These are phyloP conservation scores for Panzeria rudis DNA, from an alignment of 2,888 invertebrate species.

Conservation along the genomic window DNA sequence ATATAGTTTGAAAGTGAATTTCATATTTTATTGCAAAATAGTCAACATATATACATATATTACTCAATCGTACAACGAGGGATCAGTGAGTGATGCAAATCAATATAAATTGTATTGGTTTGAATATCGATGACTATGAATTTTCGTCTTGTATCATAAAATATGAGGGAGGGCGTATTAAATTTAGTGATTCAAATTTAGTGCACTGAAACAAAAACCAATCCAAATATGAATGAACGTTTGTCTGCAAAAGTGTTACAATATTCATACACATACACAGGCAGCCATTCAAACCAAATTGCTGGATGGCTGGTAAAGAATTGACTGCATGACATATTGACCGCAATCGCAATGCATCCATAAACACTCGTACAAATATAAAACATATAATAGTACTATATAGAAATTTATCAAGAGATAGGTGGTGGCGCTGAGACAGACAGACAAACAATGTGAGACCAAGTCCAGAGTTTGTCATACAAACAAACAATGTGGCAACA, in stretches of 20 bases:
- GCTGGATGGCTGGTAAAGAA: constrained; percentile 15
- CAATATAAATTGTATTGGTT: constrained; percentile 52
- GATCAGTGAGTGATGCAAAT: constrained; percentile 8
- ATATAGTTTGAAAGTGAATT: no score
- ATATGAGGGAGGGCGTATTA: constrained; percentile 2
- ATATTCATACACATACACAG: constrained; percentile 23
- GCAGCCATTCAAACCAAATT: constrained; percentile 29
- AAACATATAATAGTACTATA: not conserved
- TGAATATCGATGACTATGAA: constrained; percentile 58
- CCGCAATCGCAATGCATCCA: constrained; percentile 73
- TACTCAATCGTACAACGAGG: not conserved
- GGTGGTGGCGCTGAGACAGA: not conserved
- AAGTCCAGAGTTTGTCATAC: constrained; percentile 67
- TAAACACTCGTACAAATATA: constrained; percentile 10
- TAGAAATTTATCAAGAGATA: not conserved
- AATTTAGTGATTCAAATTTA: constrained; percentile 54
- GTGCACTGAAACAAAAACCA: constrained; percentile 54
- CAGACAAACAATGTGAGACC: constrained; percentile 33
- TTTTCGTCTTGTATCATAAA: constrained; percentile 7
- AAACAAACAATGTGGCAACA: constrained; percentile 70
- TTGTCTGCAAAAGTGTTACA: constrained; percentile 48
- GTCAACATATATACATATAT: not conserved
- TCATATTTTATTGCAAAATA: not conserved
- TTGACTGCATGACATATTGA: constrained; percentile 74
- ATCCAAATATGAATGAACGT: constrained; percentile 62